phyloP scores from a whole-genome alignment of 2,797 vertebrate species.

The Smutsia temminckii region DNA sequence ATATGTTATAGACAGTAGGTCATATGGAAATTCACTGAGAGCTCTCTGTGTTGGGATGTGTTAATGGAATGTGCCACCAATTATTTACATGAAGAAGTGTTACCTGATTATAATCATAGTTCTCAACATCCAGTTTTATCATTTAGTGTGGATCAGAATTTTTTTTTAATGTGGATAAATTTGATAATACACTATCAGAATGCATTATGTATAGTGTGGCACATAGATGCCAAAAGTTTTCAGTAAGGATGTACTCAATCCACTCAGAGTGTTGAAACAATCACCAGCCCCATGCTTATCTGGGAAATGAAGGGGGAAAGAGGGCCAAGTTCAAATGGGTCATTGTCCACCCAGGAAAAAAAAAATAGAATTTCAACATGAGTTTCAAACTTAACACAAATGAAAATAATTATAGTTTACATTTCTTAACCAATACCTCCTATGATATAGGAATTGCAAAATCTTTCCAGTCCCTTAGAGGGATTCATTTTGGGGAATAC shows the following conservation, averaged over 20 bases:
- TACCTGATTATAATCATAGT: background rate
- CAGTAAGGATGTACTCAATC: background rate
- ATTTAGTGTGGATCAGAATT: background rate
- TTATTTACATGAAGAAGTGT: background rate
- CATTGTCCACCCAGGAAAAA: background rate
- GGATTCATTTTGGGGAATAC: background rate
- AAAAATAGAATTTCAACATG: background rate
- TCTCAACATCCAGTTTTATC: background rate
- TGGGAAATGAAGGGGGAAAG: background rate
- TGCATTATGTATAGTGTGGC: background rate
- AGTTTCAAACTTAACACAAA: slow-evolving; percentile 5
- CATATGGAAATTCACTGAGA: background rate
- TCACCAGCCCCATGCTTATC: background rate
- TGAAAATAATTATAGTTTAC: slow-evolving; percentile 1
- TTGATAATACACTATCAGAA: background rate
- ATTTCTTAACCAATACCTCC: background rate
- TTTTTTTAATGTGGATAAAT: background rate
- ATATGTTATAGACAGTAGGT: background rate
- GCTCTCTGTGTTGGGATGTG: background rate
- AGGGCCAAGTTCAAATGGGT: background rate
- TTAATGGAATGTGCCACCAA: background rate
- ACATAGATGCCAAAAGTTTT: background rate
- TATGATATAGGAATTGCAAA: background rate
- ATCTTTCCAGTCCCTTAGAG: background rate
- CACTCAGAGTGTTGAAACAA: background rate